Percentiles rank a stretch among this genome's conserved stretches.
Conservation (phyloP, 2,113 vertebrate species). For the Collichthys lucidus region DNA sequence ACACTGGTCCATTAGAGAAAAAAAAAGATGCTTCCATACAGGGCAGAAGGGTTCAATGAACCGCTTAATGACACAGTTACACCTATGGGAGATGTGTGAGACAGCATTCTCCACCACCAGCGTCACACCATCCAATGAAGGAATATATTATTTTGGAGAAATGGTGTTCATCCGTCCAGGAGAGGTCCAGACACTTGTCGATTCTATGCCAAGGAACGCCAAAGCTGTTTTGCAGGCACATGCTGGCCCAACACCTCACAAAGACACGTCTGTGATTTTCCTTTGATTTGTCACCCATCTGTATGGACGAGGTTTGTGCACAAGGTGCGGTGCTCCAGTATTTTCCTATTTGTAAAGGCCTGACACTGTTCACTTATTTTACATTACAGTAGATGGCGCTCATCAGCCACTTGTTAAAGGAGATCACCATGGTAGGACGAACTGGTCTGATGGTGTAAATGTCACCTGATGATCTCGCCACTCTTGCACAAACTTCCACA, state of each 20-base stretch:
- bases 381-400: constrained; percentile 8
- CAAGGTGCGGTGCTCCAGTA: background rate
- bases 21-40: background rate
- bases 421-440: background rate
- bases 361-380: background rate
- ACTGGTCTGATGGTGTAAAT: constrained; percentile 24
- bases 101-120: background rate
- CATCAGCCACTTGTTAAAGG: constrained; percentile 2
- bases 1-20: no score
- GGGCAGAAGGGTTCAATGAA: no score
- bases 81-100: background rate
- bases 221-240: background rate
- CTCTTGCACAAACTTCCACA: constrained; percentile 44
- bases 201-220: background rate
- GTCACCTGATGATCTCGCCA: constrained; percentile 64
- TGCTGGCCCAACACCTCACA: background rate
- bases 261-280: background rate
- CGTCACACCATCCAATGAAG: background rate
- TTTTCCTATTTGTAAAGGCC: background rate
- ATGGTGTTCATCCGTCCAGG: background rate
- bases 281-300: background rate
- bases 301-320: background rate
- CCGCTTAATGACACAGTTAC: background rate
- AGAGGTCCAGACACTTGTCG: background rate
- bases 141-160: background rate